These are phyloP conservation scores for Archivesica marissinica DNA, from an alignment of 1,140 invertebrate genomes.

Conservation along the genomic window DNA sequence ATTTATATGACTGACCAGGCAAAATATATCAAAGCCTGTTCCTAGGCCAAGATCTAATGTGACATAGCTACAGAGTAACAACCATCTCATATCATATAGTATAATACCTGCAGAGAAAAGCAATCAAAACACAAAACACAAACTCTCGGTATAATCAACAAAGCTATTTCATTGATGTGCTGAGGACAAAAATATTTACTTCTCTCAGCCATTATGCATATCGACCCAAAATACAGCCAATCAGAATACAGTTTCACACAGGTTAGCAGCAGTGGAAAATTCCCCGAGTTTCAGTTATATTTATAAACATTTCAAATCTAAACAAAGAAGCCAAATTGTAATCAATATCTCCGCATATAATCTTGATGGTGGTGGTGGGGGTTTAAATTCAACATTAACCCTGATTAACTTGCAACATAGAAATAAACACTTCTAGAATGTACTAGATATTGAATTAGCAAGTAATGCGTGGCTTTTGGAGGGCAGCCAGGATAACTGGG, in stretches of 20 bases:
- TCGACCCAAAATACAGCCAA: constrained; percentile 15
- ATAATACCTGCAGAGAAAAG: no score
- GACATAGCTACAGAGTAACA: no score
- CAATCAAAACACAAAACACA: no score
- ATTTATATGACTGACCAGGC: no score
- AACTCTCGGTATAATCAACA: background rate
- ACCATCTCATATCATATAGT: no score
- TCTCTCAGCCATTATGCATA: background rate
- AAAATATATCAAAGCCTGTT: no score
- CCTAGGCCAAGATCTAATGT: no score
- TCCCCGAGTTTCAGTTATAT: constrained; percentile 16
- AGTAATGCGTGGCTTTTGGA: background rate
- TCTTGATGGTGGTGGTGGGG: no score
- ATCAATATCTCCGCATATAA: background rate
- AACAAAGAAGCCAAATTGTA: background rate
- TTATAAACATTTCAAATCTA: background rate
- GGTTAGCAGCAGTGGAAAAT: background rate
- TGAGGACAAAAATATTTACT: constrained; percentile 1
- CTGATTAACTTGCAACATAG: no score
- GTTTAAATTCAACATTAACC: no score
- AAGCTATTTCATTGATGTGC: constrained; percentile 27
- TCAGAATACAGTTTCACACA: background rate
- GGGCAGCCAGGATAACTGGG: background rate
- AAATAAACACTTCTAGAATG: background rate
- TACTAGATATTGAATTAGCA: no score